Evolutionary conservation across 2,888 invertebrate species (phyloP).

Genomic region (Eledone cirrhosa): DNA sequence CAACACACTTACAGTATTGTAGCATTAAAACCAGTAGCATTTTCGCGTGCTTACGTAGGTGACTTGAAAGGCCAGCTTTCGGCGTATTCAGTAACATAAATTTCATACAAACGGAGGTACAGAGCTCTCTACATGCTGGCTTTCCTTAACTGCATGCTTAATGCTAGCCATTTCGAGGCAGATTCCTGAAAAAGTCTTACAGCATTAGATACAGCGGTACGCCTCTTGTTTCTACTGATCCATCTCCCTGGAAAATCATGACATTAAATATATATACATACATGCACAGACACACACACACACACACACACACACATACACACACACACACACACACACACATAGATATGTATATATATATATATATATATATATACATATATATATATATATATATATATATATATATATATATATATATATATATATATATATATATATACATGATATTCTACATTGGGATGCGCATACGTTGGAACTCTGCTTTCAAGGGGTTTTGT

Average conservation of each 20-base stretch:
- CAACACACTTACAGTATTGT: too few relatives aligned
- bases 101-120: not conserved
- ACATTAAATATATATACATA: not conserved
- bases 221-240: not conserved
- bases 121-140: too few relatives aligned
- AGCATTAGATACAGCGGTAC: not conserved
- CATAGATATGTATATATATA: not conserved
- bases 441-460: too few relatives aligned
- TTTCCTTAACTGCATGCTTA: too few relatives aligned
- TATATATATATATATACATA: not conserved
- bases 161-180: too few relatives aligned
- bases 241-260: not conserved
- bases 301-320: not conserved
- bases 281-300: not conserved
- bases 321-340: not conserved
- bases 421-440: not conserved
- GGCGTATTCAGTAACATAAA: too few relatives aligned
- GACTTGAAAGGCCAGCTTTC: too few relatives aligned
- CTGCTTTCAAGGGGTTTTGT: too few relatives aligned
- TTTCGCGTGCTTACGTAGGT: too few relatives aligned
- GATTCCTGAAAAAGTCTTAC: too few relatives aligned
- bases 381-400: not conserved
- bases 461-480: too few relatives aligned
- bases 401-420: not conserved
- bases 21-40: too few relatives aligned